A percentile compares a stretch with the other conserved stretches of the same genome.
These are phyloP conservation scores for Myanophis thanlyinensis DNA, from an alignment of 2,113 vertebrate genomes.

Conservation along the genomic window DNA sequence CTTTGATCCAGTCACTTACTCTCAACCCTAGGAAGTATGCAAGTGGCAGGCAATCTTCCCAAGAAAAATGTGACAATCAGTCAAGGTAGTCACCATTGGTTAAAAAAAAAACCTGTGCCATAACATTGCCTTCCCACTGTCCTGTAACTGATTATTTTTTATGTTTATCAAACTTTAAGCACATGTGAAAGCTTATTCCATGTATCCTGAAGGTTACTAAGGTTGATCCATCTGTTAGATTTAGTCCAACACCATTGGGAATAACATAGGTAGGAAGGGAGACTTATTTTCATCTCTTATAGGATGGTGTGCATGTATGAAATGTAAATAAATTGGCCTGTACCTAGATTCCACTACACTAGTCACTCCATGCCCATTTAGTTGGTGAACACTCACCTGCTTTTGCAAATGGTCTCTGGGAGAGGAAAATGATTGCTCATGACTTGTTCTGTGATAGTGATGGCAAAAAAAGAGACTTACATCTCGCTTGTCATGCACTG, in stretches of 20 bases:
- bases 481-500: background rate
- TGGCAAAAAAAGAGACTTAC: background rate
- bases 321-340: background rate
- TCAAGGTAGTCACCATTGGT: background rate
- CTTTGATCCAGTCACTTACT: too few relatives aligned
- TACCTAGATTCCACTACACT: background rate
- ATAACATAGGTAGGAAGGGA: background rate
- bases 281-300: background rate
- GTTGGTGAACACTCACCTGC: background rate
- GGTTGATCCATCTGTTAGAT: background rate
- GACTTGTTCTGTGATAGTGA: background rate
- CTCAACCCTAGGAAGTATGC: too few relatives aligned
- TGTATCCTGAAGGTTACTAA: background rate
- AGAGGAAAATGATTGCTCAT: background rate
- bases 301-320: background rate
- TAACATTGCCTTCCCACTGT: background rate
- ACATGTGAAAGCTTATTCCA: background rate
- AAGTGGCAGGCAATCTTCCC: background rate
- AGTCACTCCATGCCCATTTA: background rate
- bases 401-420: background rate
- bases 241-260: background rate
- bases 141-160: background rate
- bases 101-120: background rate
- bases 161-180: background rate
- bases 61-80: background rate